Percentiles rank a stretch among this genome's conserved stretches.
phyloP scores from a whole-genome alignment of 2,113 vertebrate genomes.

The Silurus asotus region DNA sequence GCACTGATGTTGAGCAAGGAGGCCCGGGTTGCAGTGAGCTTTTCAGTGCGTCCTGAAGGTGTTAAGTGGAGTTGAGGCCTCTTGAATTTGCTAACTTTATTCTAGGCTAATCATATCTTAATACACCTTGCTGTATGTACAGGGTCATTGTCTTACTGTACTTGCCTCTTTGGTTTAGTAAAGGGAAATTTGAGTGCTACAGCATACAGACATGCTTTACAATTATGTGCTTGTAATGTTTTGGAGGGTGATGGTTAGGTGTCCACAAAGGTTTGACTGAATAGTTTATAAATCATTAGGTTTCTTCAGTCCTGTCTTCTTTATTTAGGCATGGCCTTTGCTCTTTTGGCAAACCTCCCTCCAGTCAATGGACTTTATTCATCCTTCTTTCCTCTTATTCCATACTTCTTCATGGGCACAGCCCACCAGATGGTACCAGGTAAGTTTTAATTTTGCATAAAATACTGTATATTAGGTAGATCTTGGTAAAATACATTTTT shows the following conservation, averaged over 20 bases:
- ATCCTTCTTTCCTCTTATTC: constrained; percentile 87
- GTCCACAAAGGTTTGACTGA: neutral
- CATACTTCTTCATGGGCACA: constrained; percentile 88
- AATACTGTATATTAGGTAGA: neutral
- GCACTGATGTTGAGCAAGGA: neutral
- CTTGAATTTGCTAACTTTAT: neutral
- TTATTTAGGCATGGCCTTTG: constrained; percentile 87
- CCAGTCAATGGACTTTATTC: constrained; percentile 92
- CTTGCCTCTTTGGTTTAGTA: neutral
- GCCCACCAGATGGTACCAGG: constrained; percentile 93
- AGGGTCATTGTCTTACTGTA: neutral
- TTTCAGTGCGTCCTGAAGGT: neutral
- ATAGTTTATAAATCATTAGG: neutral
- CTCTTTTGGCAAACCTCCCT: constrained; percentile 87
- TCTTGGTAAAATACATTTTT: neutral
- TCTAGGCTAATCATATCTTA: neutral
- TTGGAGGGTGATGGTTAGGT: neutral
- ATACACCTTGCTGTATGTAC: neutral
- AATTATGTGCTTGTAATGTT: neutral
- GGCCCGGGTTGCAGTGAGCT: neutral
- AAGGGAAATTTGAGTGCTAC: neutral
- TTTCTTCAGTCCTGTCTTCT: neutral
- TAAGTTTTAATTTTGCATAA: constrained; percentile 65
- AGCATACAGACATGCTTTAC: neutral
- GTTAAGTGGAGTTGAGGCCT: neutral